phyloP scores from a whole-genome alignment of 2,888 invertebrate genomes.

The Ptilodon capucinus region DNA sequence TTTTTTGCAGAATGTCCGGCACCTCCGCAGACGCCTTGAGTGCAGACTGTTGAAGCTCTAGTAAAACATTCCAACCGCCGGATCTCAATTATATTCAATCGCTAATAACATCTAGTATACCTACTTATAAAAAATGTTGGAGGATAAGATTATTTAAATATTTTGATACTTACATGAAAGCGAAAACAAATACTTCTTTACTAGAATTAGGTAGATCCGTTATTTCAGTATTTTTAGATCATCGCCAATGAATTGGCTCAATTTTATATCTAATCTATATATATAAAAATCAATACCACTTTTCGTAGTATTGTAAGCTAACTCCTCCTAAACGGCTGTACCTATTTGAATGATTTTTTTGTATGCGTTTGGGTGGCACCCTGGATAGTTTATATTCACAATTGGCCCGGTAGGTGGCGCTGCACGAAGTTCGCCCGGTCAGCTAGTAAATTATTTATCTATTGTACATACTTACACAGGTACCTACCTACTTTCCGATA shows the following conservation, averaged over 20 bases:
- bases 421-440: too few species aligned
- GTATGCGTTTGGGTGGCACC: too few species aligned
- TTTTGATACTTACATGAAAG: neutral
- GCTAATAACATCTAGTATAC: too few species aligned
- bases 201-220: neutral
- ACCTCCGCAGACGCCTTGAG: constrained; percentile 56
- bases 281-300: too few species aligned
- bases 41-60: constrained; percentile 30
- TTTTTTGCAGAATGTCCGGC: constrained; percentile 80
- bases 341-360: too few species aligned
- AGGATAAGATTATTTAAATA: neutral
- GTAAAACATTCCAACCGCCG: constrained; percentile 42
- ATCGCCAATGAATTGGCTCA: neutral
- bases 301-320: too few species aligned
- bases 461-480: neutral
- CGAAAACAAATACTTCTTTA: neutral
- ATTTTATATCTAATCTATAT: too few species aligned
- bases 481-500: neutral
- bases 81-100: constrained; percentile 48
- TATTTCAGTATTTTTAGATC: constrained; percentile 1
- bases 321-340: too few species aligned
- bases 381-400: too few species aligned
- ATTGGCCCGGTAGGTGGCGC: too few species aligned
- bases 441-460: neutral
- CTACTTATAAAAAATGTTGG: neutral